Base-by-base conservation (phyloP, 2,797 vertebrate genomes). In the Tangara arthus region DNA sequence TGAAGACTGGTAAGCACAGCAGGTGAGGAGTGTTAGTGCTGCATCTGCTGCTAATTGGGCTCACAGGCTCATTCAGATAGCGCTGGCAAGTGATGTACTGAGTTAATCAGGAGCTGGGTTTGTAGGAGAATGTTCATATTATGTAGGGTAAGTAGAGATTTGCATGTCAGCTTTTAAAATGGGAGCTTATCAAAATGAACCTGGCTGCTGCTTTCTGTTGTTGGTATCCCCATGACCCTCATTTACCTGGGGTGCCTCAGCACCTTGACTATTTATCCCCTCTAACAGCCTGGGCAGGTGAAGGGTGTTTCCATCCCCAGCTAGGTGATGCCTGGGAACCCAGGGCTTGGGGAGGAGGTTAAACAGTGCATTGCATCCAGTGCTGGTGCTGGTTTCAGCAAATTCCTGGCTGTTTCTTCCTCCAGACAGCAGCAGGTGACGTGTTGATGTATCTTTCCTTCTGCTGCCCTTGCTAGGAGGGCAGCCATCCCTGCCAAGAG, bases 31-130 rank as follows among this genome's bases (percentile, higher is more conserved):
- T 65, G 91, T 90, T 95, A 94, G 94, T 86, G 68, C 95, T 90
- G 93, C 93, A 94, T 96, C 95, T 96, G 95, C 95, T 96, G 95
- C 96, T 97, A 96, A 97, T 97, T 97, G 95, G 95, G 95, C 96
- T 96, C 94, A 52, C 80, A 97, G 94, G 95, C 95, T 96, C 82
- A 93, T 96, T 94, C 85, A 84, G 70, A 93, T 47, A 90, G 91
- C 0, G 1, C 80, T 96, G 93, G 96, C 95, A 91, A 96, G 83
- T 91, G 90, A 94, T 88, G 87, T 91, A 89, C 82, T 32, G 93
- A 94, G 95, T 95, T 96, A 95, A 97, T 95, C 96, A 96, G 93
- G 86, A 95, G 90, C 93, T 1, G 28, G 60, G 80, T 90, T 95
- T 91, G 93, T 72, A 93, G 89, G 77, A 94, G 89, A 95, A 86